Percentiles rank a stretch among this genome's conserved stretches.
phyloP scores from a whole-genome alignment of 2,113 vertebrate genomes.

The Australoheros scitulus region DNA sequence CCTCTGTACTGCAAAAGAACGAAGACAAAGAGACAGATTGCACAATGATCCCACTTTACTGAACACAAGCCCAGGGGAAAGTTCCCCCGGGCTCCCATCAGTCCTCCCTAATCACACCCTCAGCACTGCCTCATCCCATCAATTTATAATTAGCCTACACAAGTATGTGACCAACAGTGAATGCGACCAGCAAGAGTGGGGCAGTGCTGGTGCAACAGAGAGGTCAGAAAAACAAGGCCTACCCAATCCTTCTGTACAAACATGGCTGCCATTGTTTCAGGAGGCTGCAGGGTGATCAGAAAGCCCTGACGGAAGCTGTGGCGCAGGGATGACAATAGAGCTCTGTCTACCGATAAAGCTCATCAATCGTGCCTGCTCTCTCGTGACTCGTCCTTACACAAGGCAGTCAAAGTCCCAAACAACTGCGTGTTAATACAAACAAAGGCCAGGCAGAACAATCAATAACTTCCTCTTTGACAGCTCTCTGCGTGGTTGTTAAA shows the following conservation, averaged over 20 bases:
- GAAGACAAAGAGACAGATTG: slow-evolving; percentile 35
- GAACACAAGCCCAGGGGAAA: slow-evolving; percentile 13
- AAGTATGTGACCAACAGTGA: slow-evolving; percentile 8
- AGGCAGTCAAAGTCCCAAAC: slow-evolving; percentile 65
- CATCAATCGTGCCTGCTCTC: slow-evolving; percentile 69
- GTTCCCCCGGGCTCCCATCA: neutral
- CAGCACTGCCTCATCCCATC: neutral
- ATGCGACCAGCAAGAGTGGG: slow-evolving; percentile 16
- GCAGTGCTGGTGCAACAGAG: slow-evolving; percentile 20
- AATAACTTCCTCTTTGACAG: slow-evolving; percentile 60
- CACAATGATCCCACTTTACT: slow-evolving; percentile 32
- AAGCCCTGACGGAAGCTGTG: slow-evolving; percentile 68
- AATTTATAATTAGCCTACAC: slow-evolving; percentile 3
- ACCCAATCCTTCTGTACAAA: slow-evolving; percentile 57
- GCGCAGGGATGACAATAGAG: slow-evolving; percentile 66
- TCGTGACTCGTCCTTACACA: slow-evolving; percentile 69
- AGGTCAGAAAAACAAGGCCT: slow-evolving; percentile 57
- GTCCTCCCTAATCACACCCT: slow-evolving; percentile 9
- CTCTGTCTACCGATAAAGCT: slow-evolving; percentile 73
- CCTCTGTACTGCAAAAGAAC: slow-evolving; percentile 43
- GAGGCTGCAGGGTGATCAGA: slow-evolving; percentile 58
- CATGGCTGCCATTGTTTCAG: slow-evolving; percentile 70
- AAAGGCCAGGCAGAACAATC: slow-evolving; percentile 50
- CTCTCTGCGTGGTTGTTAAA: slow-evolving; percentile 40
- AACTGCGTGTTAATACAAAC: slow-evolving; percentile 56